phyloP scores from a whole-genome alignment of 2,113 vertebrate genomes.

The Montifringilla adamsi region DNA sequence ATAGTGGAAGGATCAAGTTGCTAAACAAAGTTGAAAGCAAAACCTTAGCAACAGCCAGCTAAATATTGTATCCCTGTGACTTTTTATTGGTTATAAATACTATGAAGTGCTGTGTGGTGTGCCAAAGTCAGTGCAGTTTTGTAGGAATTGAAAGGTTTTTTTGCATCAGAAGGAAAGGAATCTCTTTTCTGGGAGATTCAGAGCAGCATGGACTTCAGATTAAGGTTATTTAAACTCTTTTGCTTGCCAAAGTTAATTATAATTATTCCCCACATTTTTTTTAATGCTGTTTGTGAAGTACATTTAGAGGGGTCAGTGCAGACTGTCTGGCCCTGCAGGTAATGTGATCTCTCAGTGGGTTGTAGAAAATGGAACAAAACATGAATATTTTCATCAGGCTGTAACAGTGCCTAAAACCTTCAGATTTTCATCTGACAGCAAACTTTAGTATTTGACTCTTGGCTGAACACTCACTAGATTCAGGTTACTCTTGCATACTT shows the following conservation, averaged over 20 bases:
- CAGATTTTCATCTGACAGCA: neutral
- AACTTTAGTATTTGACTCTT: neutral
- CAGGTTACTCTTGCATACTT: neutral
- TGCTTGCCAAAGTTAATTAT: neutral
- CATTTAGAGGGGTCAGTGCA: neutral
- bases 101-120: neutral
- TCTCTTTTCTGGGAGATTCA: neutral
- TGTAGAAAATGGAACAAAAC: neutral
- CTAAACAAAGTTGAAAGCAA: neutral
- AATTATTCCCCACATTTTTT: neutral
- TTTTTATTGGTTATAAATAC: constrained; percentile 15
- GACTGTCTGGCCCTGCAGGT: neutral
- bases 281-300: neutral
- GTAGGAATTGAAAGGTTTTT: neutral
- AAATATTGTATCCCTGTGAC: neutral
- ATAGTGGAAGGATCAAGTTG: neutral
- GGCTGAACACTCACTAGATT: neutral
- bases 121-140: neutral
- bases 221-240: neutral
- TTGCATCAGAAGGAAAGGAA: neutral
- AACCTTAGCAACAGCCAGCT: constrained; percentile 23
- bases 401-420: neutral
- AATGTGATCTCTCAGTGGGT: neutral
- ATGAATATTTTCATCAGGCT: neutral
- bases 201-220: neutral